Evolutionary conservation across 2,113 vertebrate genomes (phyloP).

Genomic region (Canis aureus): DNA sequence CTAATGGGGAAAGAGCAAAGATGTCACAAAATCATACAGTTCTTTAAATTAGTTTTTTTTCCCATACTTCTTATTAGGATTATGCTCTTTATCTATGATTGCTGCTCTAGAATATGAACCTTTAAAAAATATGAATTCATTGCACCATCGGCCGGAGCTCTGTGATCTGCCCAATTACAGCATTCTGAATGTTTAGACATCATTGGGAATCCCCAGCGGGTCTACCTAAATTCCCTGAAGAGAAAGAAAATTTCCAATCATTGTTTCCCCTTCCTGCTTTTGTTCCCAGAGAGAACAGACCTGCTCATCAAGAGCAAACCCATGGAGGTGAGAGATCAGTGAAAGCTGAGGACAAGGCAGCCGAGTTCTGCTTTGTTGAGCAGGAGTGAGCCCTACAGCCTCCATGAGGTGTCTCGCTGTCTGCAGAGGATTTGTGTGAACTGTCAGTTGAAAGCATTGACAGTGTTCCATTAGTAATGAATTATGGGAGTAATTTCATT

Average conservation of each 20-base stretch:
- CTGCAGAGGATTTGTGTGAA: slow-evolving; percentile 81
- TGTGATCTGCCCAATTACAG: slow-evolving; percentile 57
- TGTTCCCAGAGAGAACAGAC: slow-evolving; percentile 63
- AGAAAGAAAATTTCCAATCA: slow-evolving; percentile 82
- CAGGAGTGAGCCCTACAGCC: slow-evolving; percentile 64
- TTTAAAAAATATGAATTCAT: slow-evolving; percentile 34
- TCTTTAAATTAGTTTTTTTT: slow-evolving; percentile 44
- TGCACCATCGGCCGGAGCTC: not conserved
- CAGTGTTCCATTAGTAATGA: slow-evolving; percentile 88
- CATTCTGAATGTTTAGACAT: slow-evolving; percentile 51
- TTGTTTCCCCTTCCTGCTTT: slow-evolving; percentile 68
- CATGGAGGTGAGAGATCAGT: slow-evolving; percentile 77
- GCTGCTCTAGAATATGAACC: slow-evolving; percentile 57
- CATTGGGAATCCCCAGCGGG: slow-evolving; percentile 42
- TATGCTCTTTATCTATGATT: slow-evolving; percentile 18
- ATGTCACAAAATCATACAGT: not conserved
- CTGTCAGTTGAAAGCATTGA: slow-evolving; percentile 81
- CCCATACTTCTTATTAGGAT: not conserved
- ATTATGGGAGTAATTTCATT: slow-evolving; percentile 89
- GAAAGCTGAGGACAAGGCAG: slow-evolving; percentile 58
- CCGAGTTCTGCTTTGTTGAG: slow-evolving; percentile 61
- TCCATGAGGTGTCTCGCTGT: slow-evolving; percentile 70
- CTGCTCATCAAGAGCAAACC: slow-evolving; percentile 54
- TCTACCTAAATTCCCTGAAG: slow-evolving; percentile 63
- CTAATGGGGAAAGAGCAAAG: slow-evolving; percentile 14